Evolutionary conservation across 1,140 invertebrate species (phyloP).

Genomic region (Papilio aristodemus): DNA sequence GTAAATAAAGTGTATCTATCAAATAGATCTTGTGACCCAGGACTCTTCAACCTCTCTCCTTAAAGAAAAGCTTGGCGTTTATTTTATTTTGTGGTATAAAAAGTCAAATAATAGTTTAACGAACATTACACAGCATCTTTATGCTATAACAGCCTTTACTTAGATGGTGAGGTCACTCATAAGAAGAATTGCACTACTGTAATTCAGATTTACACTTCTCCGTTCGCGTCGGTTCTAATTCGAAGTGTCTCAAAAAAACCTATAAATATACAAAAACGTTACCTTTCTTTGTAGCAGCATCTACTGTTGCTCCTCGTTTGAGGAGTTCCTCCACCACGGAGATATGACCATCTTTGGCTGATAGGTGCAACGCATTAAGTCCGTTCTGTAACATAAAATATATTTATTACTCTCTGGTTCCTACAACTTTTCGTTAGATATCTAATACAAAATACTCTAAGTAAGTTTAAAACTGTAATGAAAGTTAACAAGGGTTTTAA

Average conservation of each 20-base stretch:
- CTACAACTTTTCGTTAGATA: neutral
- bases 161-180: too few species aligned
- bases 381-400: conserved; percentile 89
- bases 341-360: conserved; percentile 98
- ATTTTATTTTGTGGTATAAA: too few species aligned
- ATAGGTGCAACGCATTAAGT: conserved; percentile 97
- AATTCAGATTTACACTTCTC: too few species aligned
- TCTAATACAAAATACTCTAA: neutral
- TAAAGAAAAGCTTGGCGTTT: too few species aligned
- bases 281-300: conserved; percentile 99
- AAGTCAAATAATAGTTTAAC: too few species aligned
- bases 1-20: too few species aligned
- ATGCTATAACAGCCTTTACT: too few species aligned
- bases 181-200: too few species aligned
- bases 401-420: neutral
- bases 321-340: conserved; percentile 96
- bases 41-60: too few species aligned
- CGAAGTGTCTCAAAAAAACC: neutral
- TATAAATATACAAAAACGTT: conserved; percentile 72
- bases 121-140: too few species aligned
- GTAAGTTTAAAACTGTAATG: neutral
- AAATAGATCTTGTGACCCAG: too few species aligned
- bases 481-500: conserved; percentile 6
- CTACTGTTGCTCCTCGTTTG: conserved; percentile 93
- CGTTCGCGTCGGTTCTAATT: too few species aligned